These are phyloP conservation scores for Monoplex corrugatus DNA, from an alignment of 2,888 invertebrate genomes.

Conservation along the genomic window DNA sequence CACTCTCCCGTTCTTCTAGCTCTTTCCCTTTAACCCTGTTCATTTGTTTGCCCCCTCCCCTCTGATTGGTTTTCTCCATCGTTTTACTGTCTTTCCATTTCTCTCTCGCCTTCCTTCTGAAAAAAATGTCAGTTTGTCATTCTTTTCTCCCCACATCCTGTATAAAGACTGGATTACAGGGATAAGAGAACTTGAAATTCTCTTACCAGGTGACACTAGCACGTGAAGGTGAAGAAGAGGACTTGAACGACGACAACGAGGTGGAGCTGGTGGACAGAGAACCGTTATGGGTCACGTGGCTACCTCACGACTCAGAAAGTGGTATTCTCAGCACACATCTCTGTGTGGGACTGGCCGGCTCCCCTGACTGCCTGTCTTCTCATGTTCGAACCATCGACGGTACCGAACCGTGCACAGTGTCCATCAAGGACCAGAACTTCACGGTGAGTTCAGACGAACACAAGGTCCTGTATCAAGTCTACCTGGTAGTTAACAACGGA, in stretches of 20 bases:
- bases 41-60: no score
- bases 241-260: constrained; percentile 19
- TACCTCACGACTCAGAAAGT: constrained; percentile 35
- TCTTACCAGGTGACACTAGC: constrained; percentile 2
- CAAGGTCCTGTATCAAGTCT: constrained; percentile 53
- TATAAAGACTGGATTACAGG: neutral
- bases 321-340: constrained; percentile 26
- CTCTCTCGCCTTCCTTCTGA: no score
- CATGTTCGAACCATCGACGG: neutral
- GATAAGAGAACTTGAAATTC: neutral
- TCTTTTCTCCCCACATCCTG: no score
- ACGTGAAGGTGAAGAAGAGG: constrained; percentile 32
- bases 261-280: constrained; percentile 38
- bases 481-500: constrained; percentile 54
- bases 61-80: no score
- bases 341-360: constrained; percentile 17
- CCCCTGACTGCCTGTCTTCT: neutral
- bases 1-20: no score
- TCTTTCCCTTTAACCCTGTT: no score
- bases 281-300: constrained; percentile 46
- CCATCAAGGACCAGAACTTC: neutral
- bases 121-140: no score
- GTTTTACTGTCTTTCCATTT: no score
- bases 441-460: neutral
- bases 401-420: neutral